Percentiles rank a stretch among this genome's conserved stretches.
phyloP scores from a whole-genome alignment of 2,888 invertebrate genomes.

The Acheta domesticus region DNA sequence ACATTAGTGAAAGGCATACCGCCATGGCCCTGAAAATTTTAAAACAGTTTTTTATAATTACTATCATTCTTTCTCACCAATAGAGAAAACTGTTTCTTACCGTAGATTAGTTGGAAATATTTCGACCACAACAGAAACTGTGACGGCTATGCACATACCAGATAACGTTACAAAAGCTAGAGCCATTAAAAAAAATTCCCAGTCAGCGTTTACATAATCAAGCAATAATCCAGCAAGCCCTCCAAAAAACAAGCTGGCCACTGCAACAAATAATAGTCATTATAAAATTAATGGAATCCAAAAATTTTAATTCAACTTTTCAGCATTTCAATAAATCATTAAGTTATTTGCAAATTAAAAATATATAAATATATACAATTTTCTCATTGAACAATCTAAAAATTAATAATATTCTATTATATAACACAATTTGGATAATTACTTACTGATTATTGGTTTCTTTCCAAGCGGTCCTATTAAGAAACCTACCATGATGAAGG shows the following conservation, averaged over 20 bases:
- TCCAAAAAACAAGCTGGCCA: neutral
- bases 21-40: constrained; percentile 46
- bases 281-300: no score
- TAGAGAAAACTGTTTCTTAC: constrained; percentile 36
- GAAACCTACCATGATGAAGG: neutral
- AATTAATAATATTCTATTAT: no score
- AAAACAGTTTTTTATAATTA: neutral
- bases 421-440: neutral
- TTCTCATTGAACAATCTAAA: no score
- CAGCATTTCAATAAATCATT: no score
- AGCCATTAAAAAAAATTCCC: neutral
- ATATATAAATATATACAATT: no score
- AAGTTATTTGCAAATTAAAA: no score
- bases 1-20: constrained; percentile 38
- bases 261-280: neutral
- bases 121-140: constrained; percentile 45
- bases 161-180: constrained; percentile 44
- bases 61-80: no score
- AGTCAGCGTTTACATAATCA: neutral
- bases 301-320: no score
- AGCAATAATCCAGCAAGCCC: neutral
- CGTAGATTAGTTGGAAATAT: constrained; percentile 48
- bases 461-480: neutral
- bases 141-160: constrained; percentile 45
- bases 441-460: constrained; percentile 24